phyloP scores from a whole-genome alignment of 2,113 vertebrate genomes.

The Daphoenositta chrysoptera region DNA sequence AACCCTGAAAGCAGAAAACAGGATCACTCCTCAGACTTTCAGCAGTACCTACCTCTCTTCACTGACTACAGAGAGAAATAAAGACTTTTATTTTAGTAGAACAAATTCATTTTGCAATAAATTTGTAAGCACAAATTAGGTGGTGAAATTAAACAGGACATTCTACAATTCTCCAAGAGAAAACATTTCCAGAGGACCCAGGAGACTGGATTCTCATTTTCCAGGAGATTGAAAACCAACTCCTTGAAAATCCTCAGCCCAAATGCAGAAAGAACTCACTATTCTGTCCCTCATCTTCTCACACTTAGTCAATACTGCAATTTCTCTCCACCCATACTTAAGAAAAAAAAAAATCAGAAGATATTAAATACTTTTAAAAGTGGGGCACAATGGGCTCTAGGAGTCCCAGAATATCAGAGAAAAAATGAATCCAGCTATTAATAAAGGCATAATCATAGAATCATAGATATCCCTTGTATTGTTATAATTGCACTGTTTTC shows the following conservation, averaged over 20 bases:
- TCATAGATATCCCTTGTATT: background rate
- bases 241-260: background rate
- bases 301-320: background rate
- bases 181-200: background rate
- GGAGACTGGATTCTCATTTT: background rate
- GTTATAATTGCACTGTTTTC: background rate
- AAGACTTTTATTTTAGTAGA: background rate
- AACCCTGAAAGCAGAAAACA: background rate
- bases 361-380: background rate
- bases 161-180: background rate
- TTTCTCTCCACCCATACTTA: background rate
- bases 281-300: background rate
- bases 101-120: background rate
- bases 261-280: background rate
- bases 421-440: background rate
- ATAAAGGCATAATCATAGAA: background rate
- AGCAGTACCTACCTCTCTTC: background rate
- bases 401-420: background rate
- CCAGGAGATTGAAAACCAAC: background rate
- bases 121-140: background rate
- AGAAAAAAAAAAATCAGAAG: background rate
- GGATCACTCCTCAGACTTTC: background rate
- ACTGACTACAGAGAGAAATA: background rate
- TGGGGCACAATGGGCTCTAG: background rate
- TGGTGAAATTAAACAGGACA: background rate